A percentile compares a stretch with the other conserved stretches of the same genome.
Conservation (phyloP, 2,797 vertebrate species). For the Podarcis siculus region DNA sequence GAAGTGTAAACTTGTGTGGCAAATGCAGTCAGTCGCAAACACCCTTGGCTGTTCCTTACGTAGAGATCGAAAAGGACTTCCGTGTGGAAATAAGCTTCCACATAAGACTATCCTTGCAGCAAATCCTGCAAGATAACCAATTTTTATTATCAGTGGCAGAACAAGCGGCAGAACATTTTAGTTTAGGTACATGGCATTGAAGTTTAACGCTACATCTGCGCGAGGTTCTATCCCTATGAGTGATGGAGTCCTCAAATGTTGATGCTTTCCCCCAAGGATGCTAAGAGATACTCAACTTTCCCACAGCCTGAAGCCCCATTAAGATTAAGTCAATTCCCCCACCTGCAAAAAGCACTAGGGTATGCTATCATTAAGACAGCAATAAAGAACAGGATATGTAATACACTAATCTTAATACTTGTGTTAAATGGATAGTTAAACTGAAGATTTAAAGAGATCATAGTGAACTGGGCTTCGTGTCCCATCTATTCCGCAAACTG, state of each 20-base stretch:
- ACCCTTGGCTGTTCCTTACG: neutral
- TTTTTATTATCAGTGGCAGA: neutral
- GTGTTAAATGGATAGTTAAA: neutral
- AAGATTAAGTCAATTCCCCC: neutral
- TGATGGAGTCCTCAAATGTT: neutral
- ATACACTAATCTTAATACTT: neutral
- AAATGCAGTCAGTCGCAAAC: neutral
- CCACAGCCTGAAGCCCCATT: neutral
- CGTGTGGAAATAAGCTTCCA: neutral
- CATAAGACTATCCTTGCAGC: neutral
- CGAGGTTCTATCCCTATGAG: neutral
- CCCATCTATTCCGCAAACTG: neutral
- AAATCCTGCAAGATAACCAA: neutral
- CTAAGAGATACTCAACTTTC: neutral
- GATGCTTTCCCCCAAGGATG: neutral
- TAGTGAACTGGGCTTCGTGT: neutral
- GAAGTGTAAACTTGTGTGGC: neutral
- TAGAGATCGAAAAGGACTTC: neutral
- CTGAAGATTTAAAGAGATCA: neutral
- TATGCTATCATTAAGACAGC: neutral
- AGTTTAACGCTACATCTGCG: neutral
- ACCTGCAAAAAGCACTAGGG: neutral
- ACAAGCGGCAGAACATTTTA: neutral
- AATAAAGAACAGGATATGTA: neutral
- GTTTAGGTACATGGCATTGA: neutral